A percentile compares a stretch with the other conserved stretches of the same genome.
These are phyloP conservation scores for Nysson spinosus DNA, from an alignment of 2,888 invertebrate species.

Conservation along the genomic window DNA sequence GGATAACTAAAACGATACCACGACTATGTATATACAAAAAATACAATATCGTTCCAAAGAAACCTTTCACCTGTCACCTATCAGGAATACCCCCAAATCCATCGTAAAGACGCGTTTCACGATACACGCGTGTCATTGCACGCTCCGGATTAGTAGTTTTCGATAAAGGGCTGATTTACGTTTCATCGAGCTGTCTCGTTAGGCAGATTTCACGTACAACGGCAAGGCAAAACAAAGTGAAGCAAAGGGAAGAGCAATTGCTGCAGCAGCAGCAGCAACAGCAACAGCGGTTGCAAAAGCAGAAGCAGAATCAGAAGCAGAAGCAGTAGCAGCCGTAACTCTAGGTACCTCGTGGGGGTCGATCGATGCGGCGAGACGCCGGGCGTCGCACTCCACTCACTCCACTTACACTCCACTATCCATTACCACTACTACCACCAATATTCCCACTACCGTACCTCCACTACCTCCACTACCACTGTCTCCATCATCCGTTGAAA, in stretches of 20 bases:
- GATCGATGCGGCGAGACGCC: conserved; percentile 78
- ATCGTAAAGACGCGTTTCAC: too few relatives aligned
- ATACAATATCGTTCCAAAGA: too few relatives aligned
- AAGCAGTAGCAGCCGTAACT: conserved; percentile 40
- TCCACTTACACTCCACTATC: conserved; percentile 55
- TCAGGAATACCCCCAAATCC: too few relatives aligned
- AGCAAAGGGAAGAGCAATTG: conserved; percentile 24
- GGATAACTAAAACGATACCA: too few relatives aligned
- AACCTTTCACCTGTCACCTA: too few relatives aligned
- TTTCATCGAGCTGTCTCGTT: conserved; percentile 1
- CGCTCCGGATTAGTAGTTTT: too few relatives aligned
- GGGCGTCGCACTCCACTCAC: conserved; percentile 74
- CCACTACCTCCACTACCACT: conserved; percentile 6
- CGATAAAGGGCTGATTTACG: too few relatives aligned
- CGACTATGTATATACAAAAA: too few relatives aligned
- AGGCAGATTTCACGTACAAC: conserved; percentile 4
- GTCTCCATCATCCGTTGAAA: conserved; percentile 14
- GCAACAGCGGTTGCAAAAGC: conserved; percentile 38
- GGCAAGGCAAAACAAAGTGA: conserved; percentile 20
- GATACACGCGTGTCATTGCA: too few relatives aligned
- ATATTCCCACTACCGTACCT: conserved; percentile 9
- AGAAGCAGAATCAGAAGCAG: conserved; percentile 33
- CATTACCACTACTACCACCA: conserved; percentile 34
- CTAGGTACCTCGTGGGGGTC: conserved; percentile 54
- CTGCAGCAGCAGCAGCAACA: conserved; percentile 37